Evolutionary conservation across 2,797 vertebrate genomes (phyloP).

Genomic region (Gobionotothen gibberifrons): DNA sequence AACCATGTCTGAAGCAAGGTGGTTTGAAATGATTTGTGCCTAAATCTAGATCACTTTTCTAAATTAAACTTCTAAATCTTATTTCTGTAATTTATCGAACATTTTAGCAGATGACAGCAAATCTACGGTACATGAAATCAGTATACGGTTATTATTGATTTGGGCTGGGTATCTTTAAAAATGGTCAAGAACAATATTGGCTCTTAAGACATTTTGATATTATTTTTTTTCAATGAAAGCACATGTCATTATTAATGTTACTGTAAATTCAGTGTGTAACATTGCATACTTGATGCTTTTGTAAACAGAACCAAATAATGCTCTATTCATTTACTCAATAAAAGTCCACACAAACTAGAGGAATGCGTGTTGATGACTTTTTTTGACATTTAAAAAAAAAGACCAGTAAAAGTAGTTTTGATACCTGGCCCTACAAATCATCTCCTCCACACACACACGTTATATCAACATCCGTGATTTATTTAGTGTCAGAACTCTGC

Average conservation of each 20-base stretch:
- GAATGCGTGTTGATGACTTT: slow-evolving; percentile 9
- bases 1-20: slow-evolving; percentile 69
- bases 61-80: slow-evolving; percentile 47
- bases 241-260: slow-evolving; percentile 67
- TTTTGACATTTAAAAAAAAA: slow-evolving; percentile 9
- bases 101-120: slow-evolving; percentile 37
- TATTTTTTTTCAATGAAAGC: slow-evolving; percentile 67
- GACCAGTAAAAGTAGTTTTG: background rate
- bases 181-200: slow-evolving; percentile 50
- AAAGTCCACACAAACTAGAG: slow-evolving; percentile 58
- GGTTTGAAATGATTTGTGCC: slow-evolving; percentile 54
- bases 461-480: slow-evolving; percentile 74
- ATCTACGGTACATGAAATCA: slow-evolving; percentile 40
- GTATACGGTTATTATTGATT: slow-evolving; percentile 42
- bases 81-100: slow-evolving; percentile 32
- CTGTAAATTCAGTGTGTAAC: slow-evolving; percentile 66
- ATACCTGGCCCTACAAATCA: slow-evolving; percentile 32
- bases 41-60: slow-evolving; percentile 48
- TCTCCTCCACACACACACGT: slow-evolving; percentile 36
- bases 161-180: slow-evolving; percentile 49
- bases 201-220: slow-evolving; percentile 69
- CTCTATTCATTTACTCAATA: slow-evolving; percentile 74
- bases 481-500: slow-evolving; percentile 74
- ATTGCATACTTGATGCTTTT: slow-evolving; percentile 68
- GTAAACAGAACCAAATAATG: slow-evolving; percentile 66